Evolutionary conservation across 2,888 invertebrate species (phyloP).

Genomic region (Stratiomys singularior): DNA sequence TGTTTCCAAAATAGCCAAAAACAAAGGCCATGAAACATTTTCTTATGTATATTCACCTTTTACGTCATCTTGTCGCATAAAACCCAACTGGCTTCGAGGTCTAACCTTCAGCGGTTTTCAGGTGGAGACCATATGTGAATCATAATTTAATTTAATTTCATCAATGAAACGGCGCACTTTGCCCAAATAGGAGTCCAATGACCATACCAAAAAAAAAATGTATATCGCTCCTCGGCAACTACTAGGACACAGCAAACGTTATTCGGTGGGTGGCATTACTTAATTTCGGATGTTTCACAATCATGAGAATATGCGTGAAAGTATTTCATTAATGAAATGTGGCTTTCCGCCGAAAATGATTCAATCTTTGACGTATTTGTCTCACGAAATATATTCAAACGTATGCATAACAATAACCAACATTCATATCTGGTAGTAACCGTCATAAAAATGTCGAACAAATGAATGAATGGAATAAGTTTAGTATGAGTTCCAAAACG

Average conservation of each 20-base stretch:
- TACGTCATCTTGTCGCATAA: too few relatives aligned
- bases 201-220: too few relatives aligned
- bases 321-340: background rate
- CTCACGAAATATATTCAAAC: background rate
- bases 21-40: too few relatives aligned
- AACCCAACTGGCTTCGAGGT: too few relatives aligned
- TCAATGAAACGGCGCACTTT: too few relatives aligned
- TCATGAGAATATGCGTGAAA: constrained; percentile 7
- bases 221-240: background rate
- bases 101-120: too few relatives aligned
- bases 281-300: background rate
- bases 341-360: background rate
- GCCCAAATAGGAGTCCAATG: too few relatives aligned
- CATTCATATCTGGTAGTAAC: background rate
- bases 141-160: too few relatives aligned
- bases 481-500: background rate
- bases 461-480: background rate
- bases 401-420: background rate
- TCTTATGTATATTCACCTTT: too few relatives aligned
- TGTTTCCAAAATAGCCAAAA: too few relatives aligned
- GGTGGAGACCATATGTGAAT: too few relatives aligned
- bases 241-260: constrained; percentile 9
- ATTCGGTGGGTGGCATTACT: constrained; percentile 12
- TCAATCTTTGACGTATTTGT: background rate
- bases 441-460: too few relatives aligned